Percentiles rank a stretch among this genome's conserved stretches.
These are phyloP conservation scores for Cydia splendana DNA, from an alignment of 1,140 invertebrate genomes.

Conservation along the genomic window DNA sequence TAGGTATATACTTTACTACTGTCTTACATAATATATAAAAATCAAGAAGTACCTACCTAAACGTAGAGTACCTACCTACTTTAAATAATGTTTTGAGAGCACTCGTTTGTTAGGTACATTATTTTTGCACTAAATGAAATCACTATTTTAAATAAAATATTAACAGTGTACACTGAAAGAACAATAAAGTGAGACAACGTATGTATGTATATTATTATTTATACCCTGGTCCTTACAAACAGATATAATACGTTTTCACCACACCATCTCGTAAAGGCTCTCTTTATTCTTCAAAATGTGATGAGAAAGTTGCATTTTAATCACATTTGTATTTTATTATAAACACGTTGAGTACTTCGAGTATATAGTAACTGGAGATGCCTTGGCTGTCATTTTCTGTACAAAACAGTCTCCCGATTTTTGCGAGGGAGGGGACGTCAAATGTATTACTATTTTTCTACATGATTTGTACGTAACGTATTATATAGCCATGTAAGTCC, in stretches of 20 bases:
- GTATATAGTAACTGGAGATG: too few species aligned
- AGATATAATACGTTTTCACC: background rate
- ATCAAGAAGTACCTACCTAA: constrained; percentile 14
- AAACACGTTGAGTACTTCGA: too few species aligned
- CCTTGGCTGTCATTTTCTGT: too few species aligned
- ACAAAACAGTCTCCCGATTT: too few species aligned
- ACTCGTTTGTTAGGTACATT: constrained; percentile 72
- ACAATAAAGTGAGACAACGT: constrained; percentile 62
- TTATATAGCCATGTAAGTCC: too few species aligned
- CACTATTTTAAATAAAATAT: constrained; percentile 74
- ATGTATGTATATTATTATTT: constrained; percentile 46
- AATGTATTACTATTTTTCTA: too few species aligned
- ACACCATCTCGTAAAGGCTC: background rate
- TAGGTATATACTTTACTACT: constrained; percentile 38
- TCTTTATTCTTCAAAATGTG: too few species aligned
- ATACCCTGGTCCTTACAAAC: background rate
- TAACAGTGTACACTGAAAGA: constrained; percentile 34
- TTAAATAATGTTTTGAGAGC: constrained; percentile 69
- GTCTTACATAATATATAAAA: constrained; percentile 39
- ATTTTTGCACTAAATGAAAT: constrained; percentile 77
- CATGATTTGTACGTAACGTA: too few species aligned
- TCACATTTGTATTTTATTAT: too few species aligned
- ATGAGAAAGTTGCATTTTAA: too few species aligned
- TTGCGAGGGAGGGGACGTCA: too few species aligned
- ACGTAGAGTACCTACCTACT: constrained; percentile 34